Conservation (phyloP, 1,140 invertebrate genomes). For the Calephelis nemesis region DNA sequence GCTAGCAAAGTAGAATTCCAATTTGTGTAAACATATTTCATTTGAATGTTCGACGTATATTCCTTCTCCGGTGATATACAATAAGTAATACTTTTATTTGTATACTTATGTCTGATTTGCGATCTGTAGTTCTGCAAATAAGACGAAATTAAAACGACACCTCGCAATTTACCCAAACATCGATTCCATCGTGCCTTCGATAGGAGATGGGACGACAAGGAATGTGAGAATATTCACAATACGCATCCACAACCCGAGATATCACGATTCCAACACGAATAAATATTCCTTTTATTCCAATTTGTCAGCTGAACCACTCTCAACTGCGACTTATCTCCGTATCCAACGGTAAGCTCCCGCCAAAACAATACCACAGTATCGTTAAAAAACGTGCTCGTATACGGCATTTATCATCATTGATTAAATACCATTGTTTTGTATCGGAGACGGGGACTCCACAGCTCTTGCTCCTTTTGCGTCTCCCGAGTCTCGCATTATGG, state of each 20-base stretch:
- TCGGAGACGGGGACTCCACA: constrained; percentile 57
- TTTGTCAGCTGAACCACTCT: constrained; percentile 77
- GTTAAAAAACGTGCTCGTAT: constrained; percentile 76
- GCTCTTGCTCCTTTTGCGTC: constrained; percentile 64
- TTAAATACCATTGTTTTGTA: constrained; percentile 80
- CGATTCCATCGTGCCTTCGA: constrained; percentile 3
- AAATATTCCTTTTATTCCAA: constrained; percentile 79
- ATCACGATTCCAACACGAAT: constrained; percentile 64
- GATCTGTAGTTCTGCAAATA: too few species aligned
- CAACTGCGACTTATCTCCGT: constrained; percentile 72
- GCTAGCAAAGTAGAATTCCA: too few species aligned
- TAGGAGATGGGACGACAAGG: constrained; percentile 15
- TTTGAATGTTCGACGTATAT: too few species aligned
- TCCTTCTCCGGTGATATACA: too few species aligned
- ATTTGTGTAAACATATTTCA: too few species aligned
- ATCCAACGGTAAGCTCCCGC: constrained; percentile 74
- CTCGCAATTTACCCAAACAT: background rate
- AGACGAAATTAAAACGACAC: too few species aligned
- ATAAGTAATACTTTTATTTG: too few species aligned
- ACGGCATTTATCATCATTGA: constrained; percentile 78
- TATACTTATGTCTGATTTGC: too few species aligned
- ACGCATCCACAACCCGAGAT: constrained; percentile 45
- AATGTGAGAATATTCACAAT: constrained; percentile 51
- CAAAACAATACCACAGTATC: constrained; percentile 76
- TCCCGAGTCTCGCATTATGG: constrained; percentile 64